Conservation (phyloP, 2,888 invertebrate genomes). For the Aphrophora alni region DNA sequence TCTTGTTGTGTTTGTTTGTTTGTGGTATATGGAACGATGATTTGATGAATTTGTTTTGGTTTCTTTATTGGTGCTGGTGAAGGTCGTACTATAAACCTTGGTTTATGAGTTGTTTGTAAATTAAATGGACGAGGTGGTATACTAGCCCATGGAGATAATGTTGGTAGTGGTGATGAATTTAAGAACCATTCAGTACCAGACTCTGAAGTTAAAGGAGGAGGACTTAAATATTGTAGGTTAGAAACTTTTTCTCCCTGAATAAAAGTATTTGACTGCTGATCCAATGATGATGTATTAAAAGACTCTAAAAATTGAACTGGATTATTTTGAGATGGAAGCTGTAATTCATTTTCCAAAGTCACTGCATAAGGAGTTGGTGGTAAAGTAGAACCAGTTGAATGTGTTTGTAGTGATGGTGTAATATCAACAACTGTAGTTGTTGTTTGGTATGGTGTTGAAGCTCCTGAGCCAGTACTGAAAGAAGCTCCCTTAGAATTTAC, state of each 20-base stretch:
- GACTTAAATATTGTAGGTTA: slow-evolving; percentile 22
- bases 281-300: slow-evolving; percentile 30
- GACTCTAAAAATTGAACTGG: slow-evolving; percentile 14
- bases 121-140: slow-evolving; percentile 27
- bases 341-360: not conserved
- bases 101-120: slow-evolving; percentile 9
- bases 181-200: not conserved
- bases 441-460: slow-evolving; percentile 17
- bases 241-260: slow-evolving; percentile 11
- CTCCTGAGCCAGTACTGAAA: not conserved
- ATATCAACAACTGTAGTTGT: not conserved
- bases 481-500: not conserved
- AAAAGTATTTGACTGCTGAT: slow-evolving; percentile 25
- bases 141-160: slow-evolving; percentile 13
- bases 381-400: slow-evolving; percentile 24
- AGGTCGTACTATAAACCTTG: slow-evolving; percentile 23
- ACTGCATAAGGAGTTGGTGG: not conserved
- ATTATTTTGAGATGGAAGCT: not conserved
- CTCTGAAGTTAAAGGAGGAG: not conserved
- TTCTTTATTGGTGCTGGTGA: slow-evolving; percentile 55
- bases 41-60: slow-evolving; percentile 71
- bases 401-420: not conserved
- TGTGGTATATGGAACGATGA: slow-evolving; percentile 81
- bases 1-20: slow-evolving; percentile 38
- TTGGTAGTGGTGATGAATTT: not conserved